phyloP scores from a whole-genome alignment of 2,797 vertebrate species.

The Buphagus erythrorhynchus region DNA sequence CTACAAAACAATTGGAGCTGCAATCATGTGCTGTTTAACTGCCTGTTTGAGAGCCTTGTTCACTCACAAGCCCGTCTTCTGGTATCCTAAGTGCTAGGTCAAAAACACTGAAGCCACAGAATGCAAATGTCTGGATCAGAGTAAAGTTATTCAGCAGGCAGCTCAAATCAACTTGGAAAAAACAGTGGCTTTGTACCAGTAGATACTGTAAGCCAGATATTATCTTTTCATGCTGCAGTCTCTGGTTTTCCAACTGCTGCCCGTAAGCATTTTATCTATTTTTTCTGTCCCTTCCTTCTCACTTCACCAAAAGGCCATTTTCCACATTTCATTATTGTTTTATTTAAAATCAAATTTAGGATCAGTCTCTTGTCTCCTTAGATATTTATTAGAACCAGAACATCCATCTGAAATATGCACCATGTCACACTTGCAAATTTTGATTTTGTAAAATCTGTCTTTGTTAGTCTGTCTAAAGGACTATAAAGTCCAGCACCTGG shows the following conservation, averaged over 20 bases:
- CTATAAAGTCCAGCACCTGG: background rate
- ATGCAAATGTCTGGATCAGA: constrained; percentile 18
- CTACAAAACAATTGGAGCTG: background rate
- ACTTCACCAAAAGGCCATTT: background rate
- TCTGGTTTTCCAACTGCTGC: background rate
- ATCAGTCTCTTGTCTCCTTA: background rate
- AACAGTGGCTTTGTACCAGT: background rate
- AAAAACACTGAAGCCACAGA: constrained; percentile 26
- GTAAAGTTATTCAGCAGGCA: background rate
- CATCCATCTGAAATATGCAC: background rate
- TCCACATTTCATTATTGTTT: background rate
- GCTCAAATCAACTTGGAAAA: background rate
- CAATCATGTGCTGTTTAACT: constrained; percentile 18
- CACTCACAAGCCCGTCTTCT: background rate
- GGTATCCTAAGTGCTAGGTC: background rate
- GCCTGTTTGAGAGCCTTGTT: constrained; percentile 43
- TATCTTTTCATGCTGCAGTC: background rate
- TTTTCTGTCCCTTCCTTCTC: background rate
- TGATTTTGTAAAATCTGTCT: background rate
- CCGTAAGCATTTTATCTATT: background rate
- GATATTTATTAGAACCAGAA: background rate
- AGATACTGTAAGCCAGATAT: background rate
- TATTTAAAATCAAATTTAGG: background rate
- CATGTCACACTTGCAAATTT: background rate
- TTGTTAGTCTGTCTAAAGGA: too few species aligned